Conservation (phyloP, 2,888 invertebrate species). For the Cephus pulcher region DNA sequence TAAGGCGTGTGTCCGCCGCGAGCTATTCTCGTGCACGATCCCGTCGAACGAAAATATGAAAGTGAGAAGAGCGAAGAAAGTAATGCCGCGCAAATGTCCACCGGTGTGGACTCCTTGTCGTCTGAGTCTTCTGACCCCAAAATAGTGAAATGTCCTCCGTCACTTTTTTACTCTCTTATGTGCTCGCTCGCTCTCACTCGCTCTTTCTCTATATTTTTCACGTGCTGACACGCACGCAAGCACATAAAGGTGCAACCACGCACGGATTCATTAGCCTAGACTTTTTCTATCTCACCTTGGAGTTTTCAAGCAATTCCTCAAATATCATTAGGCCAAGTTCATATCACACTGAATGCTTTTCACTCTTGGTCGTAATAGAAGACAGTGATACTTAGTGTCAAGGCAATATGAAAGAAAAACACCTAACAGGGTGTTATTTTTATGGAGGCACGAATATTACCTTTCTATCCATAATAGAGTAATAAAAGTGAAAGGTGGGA, state of each 20-base stretch:
- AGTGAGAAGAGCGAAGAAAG: conserved; percentile 61
- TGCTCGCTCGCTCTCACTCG: background rate
- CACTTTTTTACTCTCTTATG: background rate
- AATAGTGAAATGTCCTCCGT: conserved; percentile 28
- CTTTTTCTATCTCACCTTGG: background rate
- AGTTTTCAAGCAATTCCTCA: background rate
- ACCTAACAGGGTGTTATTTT: background rate
- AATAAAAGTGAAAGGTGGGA: background rate
- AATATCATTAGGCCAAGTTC: background rate
- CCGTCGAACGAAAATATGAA: conserved; percentile 53
- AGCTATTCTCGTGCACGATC: conserved; percentile 22
- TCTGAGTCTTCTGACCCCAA: conserved; percentile 42
- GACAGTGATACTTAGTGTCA: background rate
- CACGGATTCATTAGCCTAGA: background rate
- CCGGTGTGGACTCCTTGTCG: conserved; percentile 35
- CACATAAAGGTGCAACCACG: background rate
- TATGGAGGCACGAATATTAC: background rate
- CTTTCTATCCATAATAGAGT: background rate
- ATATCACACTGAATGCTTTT: background rate
- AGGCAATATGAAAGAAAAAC: background rate
- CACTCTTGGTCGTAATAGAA: background rate
- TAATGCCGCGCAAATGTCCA: conserved; percentile 41
- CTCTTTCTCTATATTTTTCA: background rate
- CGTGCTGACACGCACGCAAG: background rate
- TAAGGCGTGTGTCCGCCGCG: conserved; percentile 11